phyloP scores from a whole-genome alignment of 2,797 vertebrate species.

The Melanotaenia maccullochi region DNA sequence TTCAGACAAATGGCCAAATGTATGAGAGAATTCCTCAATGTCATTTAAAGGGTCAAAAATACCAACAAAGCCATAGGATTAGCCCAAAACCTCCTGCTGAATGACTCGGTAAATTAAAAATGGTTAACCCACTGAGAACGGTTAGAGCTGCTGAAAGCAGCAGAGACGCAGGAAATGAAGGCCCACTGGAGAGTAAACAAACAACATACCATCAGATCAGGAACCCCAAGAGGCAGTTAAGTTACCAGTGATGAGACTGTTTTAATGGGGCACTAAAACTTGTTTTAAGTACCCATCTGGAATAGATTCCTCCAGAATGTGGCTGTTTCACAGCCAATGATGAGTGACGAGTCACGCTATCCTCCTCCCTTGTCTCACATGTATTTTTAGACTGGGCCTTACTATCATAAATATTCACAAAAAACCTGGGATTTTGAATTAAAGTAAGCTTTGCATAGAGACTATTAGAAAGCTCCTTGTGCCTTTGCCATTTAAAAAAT shows the following conservation, averaged over 20 bases:
- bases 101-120: slow-evolving; percentile 63
- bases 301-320: slow-evolving; percentile 77
- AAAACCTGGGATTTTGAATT: not conserved
- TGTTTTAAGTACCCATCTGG: slow-evolving; percentile 74
- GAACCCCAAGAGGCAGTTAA: slow-evolving; percentile 69
- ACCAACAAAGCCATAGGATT: slow-evolving; percentile 47
- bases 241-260: slow-evolving; percentile 70
- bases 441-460: not conserved
- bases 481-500: not conserved
- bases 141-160: slow-evolving; percentile 47
- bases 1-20: not conserved
- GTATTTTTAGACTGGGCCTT: slow-evolving; percentile 16
- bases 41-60: slow-evolving; percentile 39
- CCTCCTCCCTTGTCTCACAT: slow-evolving; percentile 35
- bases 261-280: slow-evolving; percentile 75
- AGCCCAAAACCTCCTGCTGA: slow-evolving; percentile 40
- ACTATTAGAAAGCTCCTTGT: not conserved
- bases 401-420: not conserved
- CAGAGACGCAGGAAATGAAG: slow-evolving; percentile 81
- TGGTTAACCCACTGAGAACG: slow-evolving; percentile 43
- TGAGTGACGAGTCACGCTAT: slow-evolving; percentile 57
- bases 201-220: slow-evolving; percentile 78
- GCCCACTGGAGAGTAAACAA: slow-evolving; percentile 75
- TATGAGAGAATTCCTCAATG: slow-evolving; percentile 16
- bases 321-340: slow-evolving; percentile 66